Conservation (phyloP, 2,113 vertebrate genomes). For the Boulengeromyrus knoepffleri region DNA sequence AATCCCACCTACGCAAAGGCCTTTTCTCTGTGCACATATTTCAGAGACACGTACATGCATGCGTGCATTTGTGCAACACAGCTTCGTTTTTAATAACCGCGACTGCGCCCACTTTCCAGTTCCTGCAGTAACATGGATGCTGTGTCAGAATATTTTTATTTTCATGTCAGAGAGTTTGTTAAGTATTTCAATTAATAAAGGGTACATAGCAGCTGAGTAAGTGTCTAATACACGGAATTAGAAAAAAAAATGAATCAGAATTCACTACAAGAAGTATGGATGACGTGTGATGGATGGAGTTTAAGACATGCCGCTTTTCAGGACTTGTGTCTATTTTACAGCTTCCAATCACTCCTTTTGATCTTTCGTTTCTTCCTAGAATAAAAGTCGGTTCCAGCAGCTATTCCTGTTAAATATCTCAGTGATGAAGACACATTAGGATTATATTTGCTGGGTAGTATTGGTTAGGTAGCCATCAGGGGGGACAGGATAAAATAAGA, state of each 20-base stretch:
- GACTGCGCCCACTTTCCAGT: slow-evolving; percentile 26
- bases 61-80: background rate
- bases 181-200: background rate
- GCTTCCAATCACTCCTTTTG: background rate
- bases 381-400: background rate
- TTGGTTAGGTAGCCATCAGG: background rate
- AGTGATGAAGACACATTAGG: background rate
- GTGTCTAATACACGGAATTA: slow-evolving; percentile 37
- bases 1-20: slow-evolving; percentile 33
- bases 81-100: slow-evolving; percentile 27
- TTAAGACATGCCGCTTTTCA: background rate
- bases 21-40: slow-evolving; percentile 8
- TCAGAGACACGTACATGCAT: slow-evolving; percentile 32
- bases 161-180: slow-evolving; percentile 21
- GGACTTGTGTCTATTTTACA: background rate
- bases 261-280: background rate
- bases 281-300: background rate
- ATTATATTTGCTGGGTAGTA: background rate
- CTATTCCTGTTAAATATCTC: background rate
- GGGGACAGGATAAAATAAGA: background rate
- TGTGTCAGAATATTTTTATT: background rate
- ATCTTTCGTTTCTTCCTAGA: background rate
- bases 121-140: slow-evolving; percentile 37
- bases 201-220: slow-evolving; percentile 32
- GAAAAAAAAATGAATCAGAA: background rate